These are phyloP conservation scores for Drosophila borborema DNA, from an alignment of 2,888 invertebrate genomes.

Conservation along the genomic window DNA sequence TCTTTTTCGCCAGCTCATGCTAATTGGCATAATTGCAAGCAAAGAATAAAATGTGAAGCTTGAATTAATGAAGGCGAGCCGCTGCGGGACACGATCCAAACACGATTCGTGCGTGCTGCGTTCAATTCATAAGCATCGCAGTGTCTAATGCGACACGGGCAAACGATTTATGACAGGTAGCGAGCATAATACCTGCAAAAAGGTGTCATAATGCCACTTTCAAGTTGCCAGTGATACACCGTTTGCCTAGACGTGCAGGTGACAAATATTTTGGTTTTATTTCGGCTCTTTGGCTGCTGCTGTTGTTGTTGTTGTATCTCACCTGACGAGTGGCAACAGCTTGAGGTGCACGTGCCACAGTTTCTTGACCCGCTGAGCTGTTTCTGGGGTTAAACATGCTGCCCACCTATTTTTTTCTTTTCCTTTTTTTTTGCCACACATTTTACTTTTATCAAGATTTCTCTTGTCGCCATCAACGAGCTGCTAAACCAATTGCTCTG, in stretches of 20 bases:
- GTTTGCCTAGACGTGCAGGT: slow-evolving; percentile 27
- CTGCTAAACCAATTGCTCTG: slow-evolving; percentile 34
- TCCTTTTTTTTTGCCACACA: background rate
- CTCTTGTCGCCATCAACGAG: slow-evolving; percentile 26
- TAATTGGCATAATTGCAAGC: slow-evolving; percentile 46
- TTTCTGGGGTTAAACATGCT: slow-evolving; percentile 38
- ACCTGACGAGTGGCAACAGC: slow-evolving; percentile 38
- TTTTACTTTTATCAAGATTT: slow-evolving; percentile 48
- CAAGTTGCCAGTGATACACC: slow-evolving; percentile 52
- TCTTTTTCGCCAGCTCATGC: slow-evolving; percentile 29
- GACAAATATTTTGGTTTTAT: slow-evolving; percentile 24
- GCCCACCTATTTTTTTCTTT: slow-evolving; percentile 27
- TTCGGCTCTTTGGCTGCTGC: background rate
- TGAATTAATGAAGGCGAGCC: slow-evolving; percentile 10
- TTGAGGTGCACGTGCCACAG: slow-evolving; percentile 35
- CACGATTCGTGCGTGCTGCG: slow-evolving; percentile 3
- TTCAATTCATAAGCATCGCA: background rate
- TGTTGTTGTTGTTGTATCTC: slow-evolving; percentile 16
- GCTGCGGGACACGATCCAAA: slow-evolving; percentile 7
- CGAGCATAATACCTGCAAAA: slow-evolving; percentile 7
- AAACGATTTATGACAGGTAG: slow-evolving; percentile 34
- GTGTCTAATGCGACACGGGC: slow-evolving; percentile 3
- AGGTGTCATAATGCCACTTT: slow-evolving; percentile 62
- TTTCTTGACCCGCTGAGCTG: slow-evolving; percentile 53
- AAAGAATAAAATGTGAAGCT: slow-evolving; percentile 9